These are phyloP conservation scores for Planiliza haematocheilus DNA, from an alignment of 2,113 vertebrate species.

Conservation along the genomic window DNA sequence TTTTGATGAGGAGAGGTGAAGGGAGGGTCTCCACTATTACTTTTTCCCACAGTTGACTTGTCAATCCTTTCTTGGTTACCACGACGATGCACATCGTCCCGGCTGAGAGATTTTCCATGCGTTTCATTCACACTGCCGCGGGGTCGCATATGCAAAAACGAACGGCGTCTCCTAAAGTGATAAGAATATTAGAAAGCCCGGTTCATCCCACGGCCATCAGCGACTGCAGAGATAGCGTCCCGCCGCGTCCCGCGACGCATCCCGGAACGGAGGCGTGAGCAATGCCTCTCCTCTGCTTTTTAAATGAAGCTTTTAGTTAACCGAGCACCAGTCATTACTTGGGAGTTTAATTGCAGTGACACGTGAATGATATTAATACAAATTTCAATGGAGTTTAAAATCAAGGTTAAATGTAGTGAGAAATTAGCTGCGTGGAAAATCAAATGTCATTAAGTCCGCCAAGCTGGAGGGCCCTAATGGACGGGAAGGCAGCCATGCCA, in stretches of 20 bases:
- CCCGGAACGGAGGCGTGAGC: neutral
- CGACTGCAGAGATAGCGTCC: neutral
- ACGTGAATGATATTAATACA: conserved; percentile 42
- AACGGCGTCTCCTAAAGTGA: neutral
- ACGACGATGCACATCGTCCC: too few species aligned
- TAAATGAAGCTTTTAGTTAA: conserved; percentile 20
- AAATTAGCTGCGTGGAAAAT: conserved; percentile 55
- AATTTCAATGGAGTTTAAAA: conserved; percentile 45
- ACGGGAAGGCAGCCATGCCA: conserved; percentile 29
- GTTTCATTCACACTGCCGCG: too few species aligned
- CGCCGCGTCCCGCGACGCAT: neutral
- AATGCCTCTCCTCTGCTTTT: neutral
- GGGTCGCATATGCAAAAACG: neutral
- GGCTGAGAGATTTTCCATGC: too few species aligned
- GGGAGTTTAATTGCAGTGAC: conserved; percentile 28
- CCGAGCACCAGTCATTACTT: conserved; percentile 24
- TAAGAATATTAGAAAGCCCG: neutral
- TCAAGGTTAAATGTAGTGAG: conserved; percentile 64
- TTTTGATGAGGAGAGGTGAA: too few species aligned
- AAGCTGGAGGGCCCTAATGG: conserved; percentile 36
- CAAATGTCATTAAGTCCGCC: conserved; percentile 45
- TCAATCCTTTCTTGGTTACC: too few species aligned
- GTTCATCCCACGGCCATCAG: neutral
- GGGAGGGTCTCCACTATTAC: too few species aligned
- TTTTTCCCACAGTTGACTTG: too few species aligned